Evolutionary conservation across 2,113 vertebrate species (phyloP), one percentile per base, ranked within the genome.

Genomic region (Poicephalus gulielmi): DNA sequence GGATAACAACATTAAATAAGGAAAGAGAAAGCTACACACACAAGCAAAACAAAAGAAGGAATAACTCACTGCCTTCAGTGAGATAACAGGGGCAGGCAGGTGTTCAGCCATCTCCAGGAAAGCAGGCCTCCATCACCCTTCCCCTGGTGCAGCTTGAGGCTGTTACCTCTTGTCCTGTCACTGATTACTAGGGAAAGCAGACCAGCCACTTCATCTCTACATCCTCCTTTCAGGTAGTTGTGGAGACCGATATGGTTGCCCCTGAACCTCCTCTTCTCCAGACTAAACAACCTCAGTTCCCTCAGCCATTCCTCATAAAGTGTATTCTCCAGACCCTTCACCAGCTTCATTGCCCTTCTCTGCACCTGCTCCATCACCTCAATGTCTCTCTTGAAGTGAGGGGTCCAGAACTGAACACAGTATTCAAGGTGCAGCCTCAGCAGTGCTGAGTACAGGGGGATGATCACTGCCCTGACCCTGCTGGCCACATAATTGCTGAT

Each of bases 211-310:
- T 59, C 33, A n/a, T 59, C 33, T n/a, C 57, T 59, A 23, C 57
- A 35, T 59, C 33, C 33, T 59, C 13, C 33, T 35, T 59, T 35
- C 57, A 35, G 20, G 20, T 59, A 59, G 8, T 24, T 24, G 33
- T 35, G 35, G 57, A 35, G 33, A 35, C 13, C 0, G 1, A 15
- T 59, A 24, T 10, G 22, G 33, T 59, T 2, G 0, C 33, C 57
- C 33, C 33, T 59, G 57, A 59, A 9, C 22, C 57, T 59, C 9
- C 13, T 23, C 33, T 35, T 59, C 33, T 59, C 57, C 57, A 35
- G 20, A 59, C 33, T 59, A 59, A n/a, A 59, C 33, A 59, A 14
- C 33, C 33, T 33, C 20, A n/a, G 57, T 10, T n/a, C 33, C 33
- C 20, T 59, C 20, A 23, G 33, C 33, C 9, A 4, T n/a, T 59